Base-by-base conservation (phyloP, 2,888 invertebrate genomes). In the Nomada hirtipes region DNA sequence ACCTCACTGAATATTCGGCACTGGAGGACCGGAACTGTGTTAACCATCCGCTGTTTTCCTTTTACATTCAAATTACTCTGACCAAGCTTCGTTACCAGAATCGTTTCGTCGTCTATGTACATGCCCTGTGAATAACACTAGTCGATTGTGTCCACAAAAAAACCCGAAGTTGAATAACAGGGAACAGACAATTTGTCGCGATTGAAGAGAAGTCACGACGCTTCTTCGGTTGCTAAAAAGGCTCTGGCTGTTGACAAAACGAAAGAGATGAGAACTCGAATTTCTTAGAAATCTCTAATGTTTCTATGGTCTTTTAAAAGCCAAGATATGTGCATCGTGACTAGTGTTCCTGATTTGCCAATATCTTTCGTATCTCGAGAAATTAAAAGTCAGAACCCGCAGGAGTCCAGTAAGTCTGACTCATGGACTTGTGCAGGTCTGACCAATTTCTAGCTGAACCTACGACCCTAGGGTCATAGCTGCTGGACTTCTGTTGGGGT, bases 1-100 rank as follows among this genome's bases (percentile, higher is more conserved):
- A 36, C 13, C 18, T n/a, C 64, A 59, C 53, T 86, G 82, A 87
- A 86, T 85, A 87, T 85, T 85, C 85, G 60, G 11, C 60, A n/a
- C 61, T 60, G 29, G 67, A 47, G 57, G 69, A 72, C 69, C 74
- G 55, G 68, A 87, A 64, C 72, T 60, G 61, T 36, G 60, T 67
- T 65, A 79, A 71, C 63, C 53, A 76, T 77, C 63, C 65, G 60
- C 57, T 55, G 67, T 71, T 80, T 82, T 76, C 70, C 71, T 79
- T 87, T 79, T 82, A 59, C 50, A 78, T 81, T 81, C 59, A 82
- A 85, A 86, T 86, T 57, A 65, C 65, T 57, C 26, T 70, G 71
- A 70, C 60, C 68, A 55, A 55, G 47, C 69, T 79, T 82, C 77
- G 76, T 82, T 78, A 74, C 63, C 60, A 20, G 70, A 63, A 74